These are phyloP conservation scores for Enteromius unitaeniatus DNA, from an alignment of 2,797 vertebrate genomes.

Conservation along the genomic window DNA sequence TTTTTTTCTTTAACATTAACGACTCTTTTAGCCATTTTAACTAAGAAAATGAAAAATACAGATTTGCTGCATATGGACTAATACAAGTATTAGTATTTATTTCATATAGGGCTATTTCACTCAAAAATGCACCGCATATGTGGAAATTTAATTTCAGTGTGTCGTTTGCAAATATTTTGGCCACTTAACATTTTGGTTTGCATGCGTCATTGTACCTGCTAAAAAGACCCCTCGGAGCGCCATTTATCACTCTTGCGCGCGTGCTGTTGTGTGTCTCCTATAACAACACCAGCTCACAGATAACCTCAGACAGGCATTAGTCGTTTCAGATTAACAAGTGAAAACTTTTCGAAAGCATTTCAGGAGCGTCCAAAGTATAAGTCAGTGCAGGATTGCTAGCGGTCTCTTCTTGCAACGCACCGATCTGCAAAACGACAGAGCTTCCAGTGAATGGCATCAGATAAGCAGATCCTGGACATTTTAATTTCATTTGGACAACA, in stretches of 20 bases:
- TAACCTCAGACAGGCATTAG: background rate
- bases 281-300: slow-evolving; percentile 32
- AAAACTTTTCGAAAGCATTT: background rate
- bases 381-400: background rate
- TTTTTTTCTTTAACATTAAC: background rate
- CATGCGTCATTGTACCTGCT: background rate
- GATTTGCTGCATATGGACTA: background rate
- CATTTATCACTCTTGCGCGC: background rate
- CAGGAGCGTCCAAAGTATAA: too few species aligned
- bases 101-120: background rate
- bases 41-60: background rate
- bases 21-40: background rate
- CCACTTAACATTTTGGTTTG: background rate
- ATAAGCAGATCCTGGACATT: background rate
- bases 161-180: background rate
- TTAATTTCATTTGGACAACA: background rate
- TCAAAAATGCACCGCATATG: background rate
- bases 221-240: background rate
- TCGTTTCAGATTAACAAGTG: too few species aligned
- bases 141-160: background rate
- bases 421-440: background rate
- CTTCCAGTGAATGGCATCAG: background rate
- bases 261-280: slow-evolving; percentile 49
- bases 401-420: background rate
- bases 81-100: background rate